These are phyloP conservation scores for Albula glossodonta DNA, from an alignment of 2,113 vertebrate genomes.

Conservation along the genomic window DNA sequence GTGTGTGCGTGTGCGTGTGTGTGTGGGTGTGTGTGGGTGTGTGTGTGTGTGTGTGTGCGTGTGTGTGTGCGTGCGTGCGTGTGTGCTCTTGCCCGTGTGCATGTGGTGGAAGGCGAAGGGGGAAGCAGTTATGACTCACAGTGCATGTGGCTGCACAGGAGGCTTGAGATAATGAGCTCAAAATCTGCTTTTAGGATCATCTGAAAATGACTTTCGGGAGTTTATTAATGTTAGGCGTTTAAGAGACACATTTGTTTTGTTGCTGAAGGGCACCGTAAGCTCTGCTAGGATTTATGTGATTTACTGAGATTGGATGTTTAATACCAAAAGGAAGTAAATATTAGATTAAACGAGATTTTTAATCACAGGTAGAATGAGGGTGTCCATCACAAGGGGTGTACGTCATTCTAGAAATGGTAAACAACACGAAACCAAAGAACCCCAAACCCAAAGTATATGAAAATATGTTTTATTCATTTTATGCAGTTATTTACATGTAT, in stretches of 20 bases:
- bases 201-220: neutral
- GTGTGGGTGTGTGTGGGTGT: neutral
- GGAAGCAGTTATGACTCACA: neutral
- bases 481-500: too few species aligned
- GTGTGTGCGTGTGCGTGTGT: slow-evolving; percentile 15
- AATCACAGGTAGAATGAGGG: neutral
- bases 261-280: neutral
- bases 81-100: too few species aligned
- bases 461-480: too few species aligned
- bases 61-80: too few species aligned
- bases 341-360: neutral
- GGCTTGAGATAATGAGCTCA: neutral
- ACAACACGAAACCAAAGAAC: too few species aligned
- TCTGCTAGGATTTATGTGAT: neutral
- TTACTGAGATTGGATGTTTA: neutral
- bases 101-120: neutral
- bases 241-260: neutral
- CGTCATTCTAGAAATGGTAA: too few species aligned
- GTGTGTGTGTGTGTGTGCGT: neutral
- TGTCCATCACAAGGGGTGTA: neutral
- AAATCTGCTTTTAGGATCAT: neutral
- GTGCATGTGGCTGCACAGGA: neutral
- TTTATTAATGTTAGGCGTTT: neutral
- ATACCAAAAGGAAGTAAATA: neutral
- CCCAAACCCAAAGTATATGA: too few species aligned